Evolutionary conservation across 2,797 vertebrate species (phyloP).

Genomic region (Bucorvus abyssinicus): DNA sequence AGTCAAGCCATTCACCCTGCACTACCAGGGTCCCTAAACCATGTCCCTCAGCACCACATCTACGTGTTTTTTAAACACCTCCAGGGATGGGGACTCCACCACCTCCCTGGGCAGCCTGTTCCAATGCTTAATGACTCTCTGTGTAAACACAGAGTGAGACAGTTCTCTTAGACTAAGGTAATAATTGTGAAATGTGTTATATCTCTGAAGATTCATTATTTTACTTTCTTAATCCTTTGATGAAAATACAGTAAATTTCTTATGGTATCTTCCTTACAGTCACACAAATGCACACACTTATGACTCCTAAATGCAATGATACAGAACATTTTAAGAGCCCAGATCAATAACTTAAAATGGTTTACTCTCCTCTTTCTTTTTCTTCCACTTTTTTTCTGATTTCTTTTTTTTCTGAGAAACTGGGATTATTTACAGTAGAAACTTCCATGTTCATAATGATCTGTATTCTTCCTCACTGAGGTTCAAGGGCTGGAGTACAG

Average conservation of each 20-base stretch:
- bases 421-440: background rate
- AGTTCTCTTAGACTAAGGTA: background rate
- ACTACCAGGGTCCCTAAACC: too few relatives aligned
- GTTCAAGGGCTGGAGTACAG: background rate
- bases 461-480: background rate
- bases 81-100: too few relatives aligned
- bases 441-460: background rate
- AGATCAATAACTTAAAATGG: background rate
- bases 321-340: background rate
- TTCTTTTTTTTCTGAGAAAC: background rate
- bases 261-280: background rate
- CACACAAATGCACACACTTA: background rate
- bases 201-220: background rate
- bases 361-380: background rate
- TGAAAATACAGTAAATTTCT: background rate
- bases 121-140: too few relatives aligned
- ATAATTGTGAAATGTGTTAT: background rate
- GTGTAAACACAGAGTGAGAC: background rate
- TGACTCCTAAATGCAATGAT: background rate
- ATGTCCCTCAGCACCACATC: too few relatives aligned
- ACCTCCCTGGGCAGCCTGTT: too few relatives aligned
- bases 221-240: background rate
- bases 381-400: too few relatives aligned
- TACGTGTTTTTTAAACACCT: too few relatives aligned
- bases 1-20: too few relatives aligned